Conservation (phyloP, 2,888 invertebrate genomes). For the Drosophila acutilabella region DNA sequence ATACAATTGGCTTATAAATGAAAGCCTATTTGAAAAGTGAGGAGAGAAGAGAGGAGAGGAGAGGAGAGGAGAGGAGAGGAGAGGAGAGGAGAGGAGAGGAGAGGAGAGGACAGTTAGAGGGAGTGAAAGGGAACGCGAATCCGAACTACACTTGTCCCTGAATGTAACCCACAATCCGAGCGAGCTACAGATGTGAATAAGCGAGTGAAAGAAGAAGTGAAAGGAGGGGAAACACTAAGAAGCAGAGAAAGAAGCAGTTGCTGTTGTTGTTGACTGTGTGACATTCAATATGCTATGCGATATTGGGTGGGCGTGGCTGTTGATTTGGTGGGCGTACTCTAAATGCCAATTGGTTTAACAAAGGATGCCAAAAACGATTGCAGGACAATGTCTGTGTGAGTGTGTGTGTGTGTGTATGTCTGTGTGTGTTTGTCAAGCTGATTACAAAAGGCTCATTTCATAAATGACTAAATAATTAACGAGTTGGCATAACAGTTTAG, state of each 20-base stretch:
- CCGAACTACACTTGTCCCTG: not conserved
- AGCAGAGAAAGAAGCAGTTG: not conserved
- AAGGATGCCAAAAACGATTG: slow-evolving; percentile 37
- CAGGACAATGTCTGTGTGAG: slow-evolving; percentile 21
- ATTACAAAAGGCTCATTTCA: slow-evolving; percentile 20
- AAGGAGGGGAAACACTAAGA: not conserved
- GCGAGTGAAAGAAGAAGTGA: not conserved
- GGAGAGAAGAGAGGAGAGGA: slow-evolving; percentile 10
- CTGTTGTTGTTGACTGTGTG: slow-evolving; percentile 2
- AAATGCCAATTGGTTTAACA: slow-evolving; percentile 46
- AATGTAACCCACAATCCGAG: not conserved
- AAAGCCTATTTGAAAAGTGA: slow-evolving; percentile 59
- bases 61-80: no score
- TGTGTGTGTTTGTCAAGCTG: slow-evolving; percentile 8
- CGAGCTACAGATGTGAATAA: not conserved
- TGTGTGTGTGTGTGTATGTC: not conserved
- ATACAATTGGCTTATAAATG: slow-evolving; percentile 73
- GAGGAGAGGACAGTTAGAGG: not conserved
- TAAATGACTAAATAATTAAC: slow-evolving; percentile 28
- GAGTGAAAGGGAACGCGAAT: not conserved
- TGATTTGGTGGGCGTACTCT: slow-evolving; percentile 22
- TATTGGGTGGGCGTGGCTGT: slow-evolving; percentile 47
- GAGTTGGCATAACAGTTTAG: not conserved
- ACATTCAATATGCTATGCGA: slow-evolving; percentile 37
- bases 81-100: no score